These are phyloP conservation scores for Artibeus jamaicensis DNA, from an alignment of 2,797 vertebrate species.

Conservation along the genomic window DNA sequence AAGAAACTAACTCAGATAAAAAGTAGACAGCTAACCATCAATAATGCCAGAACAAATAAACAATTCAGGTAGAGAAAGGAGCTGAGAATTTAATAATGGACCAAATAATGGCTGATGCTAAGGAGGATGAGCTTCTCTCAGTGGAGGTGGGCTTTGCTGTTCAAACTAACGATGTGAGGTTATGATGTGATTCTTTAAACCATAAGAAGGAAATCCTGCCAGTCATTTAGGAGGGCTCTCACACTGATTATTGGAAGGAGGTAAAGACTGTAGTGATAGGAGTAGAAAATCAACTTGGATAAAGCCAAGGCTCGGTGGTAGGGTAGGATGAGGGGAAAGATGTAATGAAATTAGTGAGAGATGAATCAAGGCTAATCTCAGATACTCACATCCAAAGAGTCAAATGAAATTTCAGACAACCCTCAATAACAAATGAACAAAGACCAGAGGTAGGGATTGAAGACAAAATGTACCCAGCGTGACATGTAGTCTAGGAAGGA, in stretches of 20 bases:
- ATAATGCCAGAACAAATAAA: conserved; percentile 3
- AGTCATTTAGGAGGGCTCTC: not conserved
- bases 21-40: not conserved
- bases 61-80: not conserved
- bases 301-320: not conserved
- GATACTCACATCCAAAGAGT: not conserved
- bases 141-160: not conserved
- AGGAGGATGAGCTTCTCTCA: not conserved
- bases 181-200: not conserved
- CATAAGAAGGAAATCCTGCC: not conserved
- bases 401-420: not conserved
- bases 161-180: not conserved
- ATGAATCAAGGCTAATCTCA: too few species aligned
- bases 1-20: not conserved
- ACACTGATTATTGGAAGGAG: fast-evolving
- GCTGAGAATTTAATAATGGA: not conserved
- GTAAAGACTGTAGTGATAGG: not conserved
- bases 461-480: fast-evolving
- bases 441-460: fast-evolving
- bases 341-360: fast-evolving
- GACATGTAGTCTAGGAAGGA: not conserved
- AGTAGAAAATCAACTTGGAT: too few species aligned
- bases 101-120: not conserved
- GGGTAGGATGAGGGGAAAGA: fast-evolving
- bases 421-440: fast-evolving